These are phyloP conservation scores for Sminthurinus signatus DNA, from an alignment of 1,140 invertebrate genomes.

Conservation along the genomic window DNA sequence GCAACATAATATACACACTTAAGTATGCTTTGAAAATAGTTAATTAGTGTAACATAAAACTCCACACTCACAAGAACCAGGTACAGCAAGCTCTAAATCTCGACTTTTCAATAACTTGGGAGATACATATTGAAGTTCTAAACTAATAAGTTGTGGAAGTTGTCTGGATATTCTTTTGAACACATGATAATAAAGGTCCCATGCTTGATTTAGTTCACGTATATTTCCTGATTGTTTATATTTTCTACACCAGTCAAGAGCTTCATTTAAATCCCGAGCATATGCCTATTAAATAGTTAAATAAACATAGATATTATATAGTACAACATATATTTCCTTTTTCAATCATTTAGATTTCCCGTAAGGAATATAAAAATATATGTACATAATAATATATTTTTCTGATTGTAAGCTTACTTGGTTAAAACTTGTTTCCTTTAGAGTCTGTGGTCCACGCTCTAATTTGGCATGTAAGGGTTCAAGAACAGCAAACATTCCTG, in stretches of 20 bases:
- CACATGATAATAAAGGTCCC: conserved; percentile 98
- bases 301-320: too few relatives aligned
- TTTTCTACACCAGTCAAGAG: conserved; percentile 86
- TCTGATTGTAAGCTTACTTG: conserved; percentile 59
- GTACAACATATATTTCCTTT: too few relatives aligned
- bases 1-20: too few relatives aligned
- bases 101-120: conserved; percentile 80
- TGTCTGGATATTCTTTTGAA: conserved; percentile 92
- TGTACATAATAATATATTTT: too few relatives aligned
- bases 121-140: conserved; percentile 92
- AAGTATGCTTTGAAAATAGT: too few relatives aligned
- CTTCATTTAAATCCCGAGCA: conserved; percentile 85
- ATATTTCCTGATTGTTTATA: conserved; percentile 78
- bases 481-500: conserved; percentile 91
- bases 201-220: conserved; percentile 84
- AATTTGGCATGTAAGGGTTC: conserved; percentile 92
- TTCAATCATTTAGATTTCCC: too few relatives aligned
- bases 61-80: too few relatives aligned
- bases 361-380: too few relatives aligned
- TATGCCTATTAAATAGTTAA: conserved; percentile 63
- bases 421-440: conserved; percentile 95
- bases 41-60: too few relatives aligned
- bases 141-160: conserved; percentile 76
- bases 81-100: conserved; percentile 90
- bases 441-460: conserved; percentile 84